Evolutionary conservation across 2,797 vertebrate species (phyloP), one percentile per base, ranked within the genome.

Genomic region (Gallirallus australis): DNA sequence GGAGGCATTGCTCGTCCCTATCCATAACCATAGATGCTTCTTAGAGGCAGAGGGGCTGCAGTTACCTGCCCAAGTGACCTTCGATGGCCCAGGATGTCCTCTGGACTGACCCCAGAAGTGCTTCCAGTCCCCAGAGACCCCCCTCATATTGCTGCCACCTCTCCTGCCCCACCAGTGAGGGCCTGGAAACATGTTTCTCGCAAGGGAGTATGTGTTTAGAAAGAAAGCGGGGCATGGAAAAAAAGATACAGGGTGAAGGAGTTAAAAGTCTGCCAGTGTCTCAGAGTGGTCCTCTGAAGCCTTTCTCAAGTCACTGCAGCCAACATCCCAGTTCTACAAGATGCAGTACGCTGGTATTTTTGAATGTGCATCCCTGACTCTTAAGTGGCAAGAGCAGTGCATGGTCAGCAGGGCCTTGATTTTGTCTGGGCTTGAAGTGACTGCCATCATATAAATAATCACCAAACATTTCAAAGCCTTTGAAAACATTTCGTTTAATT

Each of bases 101-200:
- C 8, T 11, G n/a, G 21, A 28, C 12, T 90, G 52, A 6, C 15
- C 14, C 9, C 27, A 57, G 31, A 45, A 35, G 19, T 9, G 13
- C 33, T 70, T 31, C 16, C 35, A 75, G 57, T 3, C n/a, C 24
- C 40, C 6, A 57, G 28, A n/a, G 57, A 20, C 16, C 14, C 28
- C 17, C 1, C 2, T 1, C 0, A 0, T 42, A 0, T 42, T 54
- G 60, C n/a, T 70, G 42, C 42, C 37, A 2, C 23, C 14, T 48
- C 15, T 76, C n/a, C n/a, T n/a, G 27, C 27, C 2, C 4, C 9
- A 2, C 33, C 30, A 11, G 16, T 1, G 1, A 2, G 0, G 13
- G 9, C 25, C 25, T 73, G 30, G 19, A 39, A 50, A 3, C 8
- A 7, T 1, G 0, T 30, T 66, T 66, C 53, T 31, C 4, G 2